Conservation (phyloP, 30 jellyfish, hydroid and myxozoan genomes). For the Aurelia aurita complex sp. Pacific region DNA sequence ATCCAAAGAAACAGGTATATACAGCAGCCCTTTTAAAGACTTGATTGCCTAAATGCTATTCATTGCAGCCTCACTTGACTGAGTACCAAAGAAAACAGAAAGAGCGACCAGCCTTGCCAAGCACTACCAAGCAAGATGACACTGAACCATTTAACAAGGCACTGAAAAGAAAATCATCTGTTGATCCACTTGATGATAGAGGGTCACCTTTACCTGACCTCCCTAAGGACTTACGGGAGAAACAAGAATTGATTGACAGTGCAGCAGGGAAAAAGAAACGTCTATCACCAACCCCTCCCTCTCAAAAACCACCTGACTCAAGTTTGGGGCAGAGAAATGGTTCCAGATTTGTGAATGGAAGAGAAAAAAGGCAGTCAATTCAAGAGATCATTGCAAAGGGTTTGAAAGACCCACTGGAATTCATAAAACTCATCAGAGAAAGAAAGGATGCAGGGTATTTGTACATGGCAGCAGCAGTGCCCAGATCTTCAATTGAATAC, state of each 20-base stretch:
- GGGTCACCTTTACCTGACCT: conserved; percentile 94
- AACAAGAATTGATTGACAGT: conserved; percentile 66
- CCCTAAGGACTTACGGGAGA: conserved; percentile 83
- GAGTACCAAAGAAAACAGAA: conserved; percentile 86
- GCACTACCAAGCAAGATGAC: conserved; percentile 1
- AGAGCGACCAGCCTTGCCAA: conserved; percentile 45
- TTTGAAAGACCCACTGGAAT: conserved; percentile 62
- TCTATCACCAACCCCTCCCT: conserved; percentile 55
- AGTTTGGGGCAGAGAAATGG: conserved; percentile 25
- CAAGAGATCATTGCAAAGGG: conserved; percentile 73
- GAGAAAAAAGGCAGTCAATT: conserved; percentile 28
- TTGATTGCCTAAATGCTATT: not conserved
- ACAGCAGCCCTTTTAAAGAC: not conserved
- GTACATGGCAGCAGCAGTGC: conserved; percentile 91
- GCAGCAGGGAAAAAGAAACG: conserved; percentile 56
- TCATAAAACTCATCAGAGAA: conserved; percentile 66
- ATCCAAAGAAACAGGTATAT: no score
- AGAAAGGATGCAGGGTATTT: conserved; percentile 88
- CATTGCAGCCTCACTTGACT: conserved; percentile 83
- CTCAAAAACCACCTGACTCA: conserved; percentile 15
- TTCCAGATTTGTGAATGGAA: conserved; percentile 16
- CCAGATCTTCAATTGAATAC: conserved; percentile 85
- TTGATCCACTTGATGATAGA: conserved; percentile 78
- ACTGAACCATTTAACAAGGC: conserved; percentile 67
- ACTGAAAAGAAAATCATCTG: conserved; percentile 65